Conservation (phyloP, 1,140 invertebrate genomes). For the Caenorhabditis remanei region DNA sequence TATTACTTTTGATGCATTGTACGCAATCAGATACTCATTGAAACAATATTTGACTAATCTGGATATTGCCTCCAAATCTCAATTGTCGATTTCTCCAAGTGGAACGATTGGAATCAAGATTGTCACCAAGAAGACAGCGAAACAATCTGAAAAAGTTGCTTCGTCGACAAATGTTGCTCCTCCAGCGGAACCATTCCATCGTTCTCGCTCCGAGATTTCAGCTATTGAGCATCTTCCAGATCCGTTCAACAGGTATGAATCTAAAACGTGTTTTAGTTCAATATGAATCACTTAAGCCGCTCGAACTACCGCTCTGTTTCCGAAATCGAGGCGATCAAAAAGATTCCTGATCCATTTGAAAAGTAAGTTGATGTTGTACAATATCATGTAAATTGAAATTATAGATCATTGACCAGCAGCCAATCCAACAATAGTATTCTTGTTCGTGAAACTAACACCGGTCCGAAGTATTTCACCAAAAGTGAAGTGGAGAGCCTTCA, state of each 20-base stretch:
- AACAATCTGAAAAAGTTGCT: not conserved
- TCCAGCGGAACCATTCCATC: not conserved
- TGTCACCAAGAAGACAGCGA: not conserved
- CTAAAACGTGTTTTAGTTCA: not conserved
- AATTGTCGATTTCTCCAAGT: constrained; percentile 30
- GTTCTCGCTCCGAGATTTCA: not conserved
- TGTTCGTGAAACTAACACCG: not conserved
- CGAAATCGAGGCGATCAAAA: not conserved
- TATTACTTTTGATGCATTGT: constrained; percentile 15
- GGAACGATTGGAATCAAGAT: constrained; percentile 20
- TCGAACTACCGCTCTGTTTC: not conserved
- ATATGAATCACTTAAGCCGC: not conserved
- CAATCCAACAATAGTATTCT: not conserved
- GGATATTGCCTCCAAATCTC: not conserved
- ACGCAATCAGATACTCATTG: constrained; percentile 1
- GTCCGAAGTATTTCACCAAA: constrained; percentile 16
- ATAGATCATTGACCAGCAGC: not conserved
- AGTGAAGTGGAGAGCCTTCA: constrained; percentile 36
- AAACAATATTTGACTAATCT: constrained; percentile 3
- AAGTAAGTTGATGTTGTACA: not conserved
- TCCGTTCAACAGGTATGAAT: not conserved
- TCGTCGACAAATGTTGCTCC: not conserved
- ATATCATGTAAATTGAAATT: not conserved
- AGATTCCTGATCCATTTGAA: constrained; percentile 13
- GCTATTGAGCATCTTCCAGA: not conserved